Percentiles rank a stretch among this genome's conserved stretches.
These are phyloP conservation scores for Lithophane socia DNA, from an alignment of 2,888 invertebrate genomes.

Conservation along the genomic window DNA sequence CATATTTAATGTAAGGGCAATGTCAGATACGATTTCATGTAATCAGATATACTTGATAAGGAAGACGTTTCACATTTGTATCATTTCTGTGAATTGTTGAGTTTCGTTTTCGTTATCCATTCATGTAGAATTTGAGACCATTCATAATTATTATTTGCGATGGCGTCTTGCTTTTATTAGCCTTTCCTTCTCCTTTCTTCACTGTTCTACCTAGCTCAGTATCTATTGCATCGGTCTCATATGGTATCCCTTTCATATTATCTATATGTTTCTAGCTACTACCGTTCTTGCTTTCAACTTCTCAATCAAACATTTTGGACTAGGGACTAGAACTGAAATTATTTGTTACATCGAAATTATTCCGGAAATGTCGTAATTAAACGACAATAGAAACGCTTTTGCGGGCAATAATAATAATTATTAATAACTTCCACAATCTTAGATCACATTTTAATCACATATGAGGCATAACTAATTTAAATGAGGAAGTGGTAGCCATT, in stretches of 20 bases:
- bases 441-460: constrained; percentile 62
- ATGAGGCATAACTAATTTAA: constrained; percentile 63
- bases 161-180: background rate
- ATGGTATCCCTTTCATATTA: background rate
- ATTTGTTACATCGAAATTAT: constrained; percentile 11
- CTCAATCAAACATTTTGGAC: background rate
- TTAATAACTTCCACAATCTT: constrained; percentile 61
- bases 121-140: constrained; percentile 31
- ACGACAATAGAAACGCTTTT: constrained; percentile 31
- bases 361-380: constrained; percentile 51
- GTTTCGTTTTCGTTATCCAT: constrained; percentile 56
- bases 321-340: background rate
- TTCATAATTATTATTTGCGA: background rate
- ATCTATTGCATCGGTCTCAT: background rate
- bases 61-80: constrained; percentile 72
- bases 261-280: background rate
- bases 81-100: constrained; percentile 29
- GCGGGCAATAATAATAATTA: constrained; percentile 40
- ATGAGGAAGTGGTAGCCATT: constrained; percentile 63
- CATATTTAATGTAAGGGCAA: constrained; percentile 81
- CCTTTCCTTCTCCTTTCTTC: background rate
- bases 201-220: background rate
- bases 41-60: constrained; percentile 79
- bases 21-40: constrained; percentile 84
- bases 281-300: background rate